Evolutionary conservation across 2,113 vertebrate genomes (phyloP).

Genomic region (Alexandromys fortis): DNA sequence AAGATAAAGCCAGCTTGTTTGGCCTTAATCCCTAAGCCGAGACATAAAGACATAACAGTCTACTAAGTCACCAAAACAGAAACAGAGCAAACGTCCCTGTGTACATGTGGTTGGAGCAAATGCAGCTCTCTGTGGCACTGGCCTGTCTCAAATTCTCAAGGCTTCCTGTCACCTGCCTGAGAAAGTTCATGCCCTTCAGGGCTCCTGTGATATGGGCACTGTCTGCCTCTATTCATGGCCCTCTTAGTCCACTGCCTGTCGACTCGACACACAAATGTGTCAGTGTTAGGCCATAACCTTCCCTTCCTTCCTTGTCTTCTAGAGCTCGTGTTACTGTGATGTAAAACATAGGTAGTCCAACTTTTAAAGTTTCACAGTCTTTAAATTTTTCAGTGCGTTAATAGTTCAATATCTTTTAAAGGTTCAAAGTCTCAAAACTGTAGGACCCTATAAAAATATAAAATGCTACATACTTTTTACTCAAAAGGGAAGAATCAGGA

Average conservation of each 20-base stretch:
- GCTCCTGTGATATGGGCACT: not conserved
- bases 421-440: not conserved
- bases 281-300: not conserved
- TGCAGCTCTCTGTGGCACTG: accelerated
- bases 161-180: not conserved
- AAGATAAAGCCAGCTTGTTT: not conserved
- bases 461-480: not conserved
- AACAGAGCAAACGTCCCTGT: not conserved
- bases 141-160: not conserved
- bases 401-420: not conserved
- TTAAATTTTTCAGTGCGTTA: not conserved
- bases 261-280: not conserved
- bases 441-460: not conserved
- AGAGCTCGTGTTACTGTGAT: not conserved
- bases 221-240: not conserved
- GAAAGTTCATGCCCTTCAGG: not conserved
- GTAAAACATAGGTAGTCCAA: not conserved
- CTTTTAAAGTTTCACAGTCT: not conserved
- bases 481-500: not conserved
- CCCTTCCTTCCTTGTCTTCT: not conserved
- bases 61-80: not conserved
- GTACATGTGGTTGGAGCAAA: not conserved
- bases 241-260: not conserved
- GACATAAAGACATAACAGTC: not conserved
- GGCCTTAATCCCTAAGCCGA: not conserved